Percentiles rank a stretch among this genome's conserved stretches.
Conservation (phyloP, 2,113 vertebrate species). For the Climacteris rufus region DNA sequence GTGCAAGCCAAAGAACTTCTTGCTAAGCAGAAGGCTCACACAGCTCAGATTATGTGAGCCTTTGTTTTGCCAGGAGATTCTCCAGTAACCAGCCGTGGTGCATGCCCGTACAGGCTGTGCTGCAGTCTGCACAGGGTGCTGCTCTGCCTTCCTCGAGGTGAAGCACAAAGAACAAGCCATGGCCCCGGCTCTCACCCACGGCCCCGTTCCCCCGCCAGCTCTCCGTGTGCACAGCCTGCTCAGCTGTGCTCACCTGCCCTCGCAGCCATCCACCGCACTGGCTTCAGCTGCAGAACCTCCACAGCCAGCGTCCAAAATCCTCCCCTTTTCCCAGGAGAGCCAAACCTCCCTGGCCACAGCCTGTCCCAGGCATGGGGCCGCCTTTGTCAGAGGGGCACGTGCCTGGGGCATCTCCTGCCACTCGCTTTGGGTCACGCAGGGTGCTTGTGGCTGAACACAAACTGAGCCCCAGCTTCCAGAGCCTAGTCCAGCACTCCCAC, state of each 20-base stretch:
- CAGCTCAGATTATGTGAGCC: background rate
- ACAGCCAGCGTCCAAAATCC: background rate
- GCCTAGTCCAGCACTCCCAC: background rate
- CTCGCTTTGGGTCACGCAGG: fast-evolving
- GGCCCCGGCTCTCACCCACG: fast-evolving
- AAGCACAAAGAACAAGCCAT: background rate
- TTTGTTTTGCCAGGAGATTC: background rate
- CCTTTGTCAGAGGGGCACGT: fast-evolving
- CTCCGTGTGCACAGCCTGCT: fast-evolving
- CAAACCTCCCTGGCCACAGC: fast-evolving
- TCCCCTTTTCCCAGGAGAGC: fast-evolving
- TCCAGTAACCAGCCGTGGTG: background rate
- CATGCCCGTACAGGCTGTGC: background rate
- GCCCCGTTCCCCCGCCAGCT: background rate
- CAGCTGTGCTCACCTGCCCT: background rate
- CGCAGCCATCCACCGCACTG: background rate
- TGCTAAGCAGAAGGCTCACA: background rate
- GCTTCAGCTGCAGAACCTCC: background rate
- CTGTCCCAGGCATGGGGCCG: fast-evolving
- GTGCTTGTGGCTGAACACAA: background rate
- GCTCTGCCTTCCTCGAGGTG: background rate
- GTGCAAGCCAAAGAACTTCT: background rate
- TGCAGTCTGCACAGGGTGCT: fast-evolving
- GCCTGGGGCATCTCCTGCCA: fast-evolving
- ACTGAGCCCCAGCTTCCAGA: background rate